Percentiles rank a stretch among this genome's conserved stretches.
These are phyloP conservation scores for Peucedramus taeniatus DNA, from an alignment of 2,113 vertebrate species.

Conservation along the genomic window DNA sequence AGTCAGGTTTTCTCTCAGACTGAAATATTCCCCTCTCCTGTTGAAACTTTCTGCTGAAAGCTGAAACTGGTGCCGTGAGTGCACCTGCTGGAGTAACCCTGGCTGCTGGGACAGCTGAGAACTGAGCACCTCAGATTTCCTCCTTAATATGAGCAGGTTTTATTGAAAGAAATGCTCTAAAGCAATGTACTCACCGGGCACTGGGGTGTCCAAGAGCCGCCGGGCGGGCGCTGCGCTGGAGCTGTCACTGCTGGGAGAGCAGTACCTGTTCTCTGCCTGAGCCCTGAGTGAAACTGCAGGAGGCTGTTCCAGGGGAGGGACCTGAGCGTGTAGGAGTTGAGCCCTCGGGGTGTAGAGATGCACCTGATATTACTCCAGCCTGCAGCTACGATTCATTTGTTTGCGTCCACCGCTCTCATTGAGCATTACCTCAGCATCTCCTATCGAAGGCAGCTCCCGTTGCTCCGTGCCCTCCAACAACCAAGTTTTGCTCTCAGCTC, in stretches of 20 bases:
- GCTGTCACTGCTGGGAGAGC: constrained; percentile 66
- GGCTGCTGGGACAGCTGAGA: neutral
- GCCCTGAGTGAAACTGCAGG: constrained; percentile 83
- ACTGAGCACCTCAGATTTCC: neutral
- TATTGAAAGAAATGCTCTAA: neutral
- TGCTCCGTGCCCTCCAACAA: constrained; percentile 45
- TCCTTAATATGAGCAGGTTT: neutral
- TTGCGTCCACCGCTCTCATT: constrained; percentile 71
- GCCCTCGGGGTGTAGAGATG: constrained; percentile 94
- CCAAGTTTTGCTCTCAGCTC: neutral
- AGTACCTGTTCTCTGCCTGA: constrained; percentile 76
- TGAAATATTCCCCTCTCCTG: neutral
- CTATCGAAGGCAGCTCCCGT: neutral
- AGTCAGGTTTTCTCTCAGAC: neutral
- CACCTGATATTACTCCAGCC: constrained; percentile 94
- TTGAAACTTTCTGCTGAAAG: neutral
- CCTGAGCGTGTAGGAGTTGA: constrained; percentile 88
- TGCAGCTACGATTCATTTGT: constrained; percentile 85
- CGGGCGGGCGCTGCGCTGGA: constrained; percentile 3
- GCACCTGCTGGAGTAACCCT: constrained; percentile 63
- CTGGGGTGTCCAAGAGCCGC: neutral
- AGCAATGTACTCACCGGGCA: constrained; percentile 63
- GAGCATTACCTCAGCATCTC: constrained; percentile 56
- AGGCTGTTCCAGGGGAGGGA: constrained; percentile 86
- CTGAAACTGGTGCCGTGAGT: neutral